Percentiles rank a stretch among this genome's conserved stretches.
Evolutionary conservation across 2,113 vertebrate species (phyloP).

Genomic region (Peromyscus leucopus): DNA sequence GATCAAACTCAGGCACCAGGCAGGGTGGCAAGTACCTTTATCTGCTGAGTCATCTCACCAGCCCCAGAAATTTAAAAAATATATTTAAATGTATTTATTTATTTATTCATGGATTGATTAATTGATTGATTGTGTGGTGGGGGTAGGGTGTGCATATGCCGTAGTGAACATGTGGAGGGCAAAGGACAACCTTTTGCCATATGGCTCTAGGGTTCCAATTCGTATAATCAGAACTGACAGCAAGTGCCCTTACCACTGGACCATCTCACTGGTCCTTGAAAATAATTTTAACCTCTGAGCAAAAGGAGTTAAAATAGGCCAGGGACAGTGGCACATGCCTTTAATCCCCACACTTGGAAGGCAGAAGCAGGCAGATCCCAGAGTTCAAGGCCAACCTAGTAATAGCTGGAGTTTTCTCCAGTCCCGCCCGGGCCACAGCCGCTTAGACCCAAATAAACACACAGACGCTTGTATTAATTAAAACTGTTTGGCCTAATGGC

Average conservation of each 20-base stretch:
- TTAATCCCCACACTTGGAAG: background rate
- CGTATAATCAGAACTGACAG: background rate
- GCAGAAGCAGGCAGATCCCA: background rate
- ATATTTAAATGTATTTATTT: background rate
- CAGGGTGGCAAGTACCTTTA: background rate
- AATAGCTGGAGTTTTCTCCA: too few species aligned
- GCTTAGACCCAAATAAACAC: too few species aligned
- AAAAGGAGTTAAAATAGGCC: background rate
- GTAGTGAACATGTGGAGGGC: background rate
- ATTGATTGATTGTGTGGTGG: background rate
- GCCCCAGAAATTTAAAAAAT: background rate
- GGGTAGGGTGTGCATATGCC: background rate
- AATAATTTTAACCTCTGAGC: background rate
- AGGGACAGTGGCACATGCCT: background rate
- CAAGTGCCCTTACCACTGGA: background rate
- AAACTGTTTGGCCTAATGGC: too few species aligned
- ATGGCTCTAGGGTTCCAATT: background rate
- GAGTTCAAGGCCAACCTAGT: background rate
- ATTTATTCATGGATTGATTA: too few species aligned
- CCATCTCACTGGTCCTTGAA: background rate
- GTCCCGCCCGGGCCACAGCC: too few species aligned
- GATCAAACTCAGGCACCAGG: background rate
- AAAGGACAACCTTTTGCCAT: background rate
- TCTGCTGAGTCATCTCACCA: background rate
- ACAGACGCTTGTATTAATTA: too few species aligned